These are phyloP conservation scores for Coremacera marginata DNA, from an alignment of 2,888 invertebrate genomes.

Conservation along the genomic window DNA sequence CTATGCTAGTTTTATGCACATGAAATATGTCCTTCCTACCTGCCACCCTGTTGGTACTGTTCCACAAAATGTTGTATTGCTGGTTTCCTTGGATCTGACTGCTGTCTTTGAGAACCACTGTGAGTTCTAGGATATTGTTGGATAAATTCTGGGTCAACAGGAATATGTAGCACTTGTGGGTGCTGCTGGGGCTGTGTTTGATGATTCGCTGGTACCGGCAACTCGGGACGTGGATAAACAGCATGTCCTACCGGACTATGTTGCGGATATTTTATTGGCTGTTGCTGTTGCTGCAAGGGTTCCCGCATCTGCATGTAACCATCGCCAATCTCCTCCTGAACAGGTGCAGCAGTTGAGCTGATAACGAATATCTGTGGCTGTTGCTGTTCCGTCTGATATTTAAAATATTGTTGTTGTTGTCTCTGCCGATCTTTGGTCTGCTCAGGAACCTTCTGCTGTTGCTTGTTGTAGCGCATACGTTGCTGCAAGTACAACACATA, in stretches of 20 bases:
- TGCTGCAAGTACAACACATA: conserved; percentile 67
- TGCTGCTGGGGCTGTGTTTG: conserved; percentile 48
- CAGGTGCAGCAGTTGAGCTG: conserved; percentile 50
- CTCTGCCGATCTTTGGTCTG: conserved; percentile 46
- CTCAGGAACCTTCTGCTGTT: conserved; percentile 48
- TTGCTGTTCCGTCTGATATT: conserved; percentile 40
- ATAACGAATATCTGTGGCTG: conserved; percentile 49
- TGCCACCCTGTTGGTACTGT: conserved; percentile 26
- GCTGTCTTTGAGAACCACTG: conserved; percentile 56
- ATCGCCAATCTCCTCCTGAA: conserved; percentile 12
- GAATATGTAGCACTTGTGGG: conserved; percentile 61
- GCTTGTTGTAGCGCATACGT: conserved; percentile 59
- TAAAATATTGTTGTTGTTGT: conserved; percentile 43
- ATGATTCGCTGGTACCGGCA: conserved; percentile 49
- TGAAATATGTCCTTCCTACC: not conserved
- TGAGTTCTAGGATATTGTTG: not conserved
- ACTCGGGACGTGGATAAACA: conserved; percentile 51
- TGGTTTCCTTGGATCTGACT: conserved; percentile 5
- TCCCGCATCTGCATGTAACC: conserved; percentile 19
- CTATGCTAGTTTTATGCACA: not conserved
- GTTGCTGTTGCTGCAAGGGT: conserved; percentile 28
- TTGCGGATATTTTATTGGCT: conserved; percentile 52
- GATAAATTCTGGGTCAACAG: conserved; percentile 50
- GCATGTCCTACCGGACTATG: conserved; percentile 54
- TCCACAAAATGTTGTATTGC: not conserved